Percentiles rank a stretch among this genome's conserved stretches.
Conservation (phyloP, 1,140 invertebrate genomes). For the Camponotus vicinus region DNA sequence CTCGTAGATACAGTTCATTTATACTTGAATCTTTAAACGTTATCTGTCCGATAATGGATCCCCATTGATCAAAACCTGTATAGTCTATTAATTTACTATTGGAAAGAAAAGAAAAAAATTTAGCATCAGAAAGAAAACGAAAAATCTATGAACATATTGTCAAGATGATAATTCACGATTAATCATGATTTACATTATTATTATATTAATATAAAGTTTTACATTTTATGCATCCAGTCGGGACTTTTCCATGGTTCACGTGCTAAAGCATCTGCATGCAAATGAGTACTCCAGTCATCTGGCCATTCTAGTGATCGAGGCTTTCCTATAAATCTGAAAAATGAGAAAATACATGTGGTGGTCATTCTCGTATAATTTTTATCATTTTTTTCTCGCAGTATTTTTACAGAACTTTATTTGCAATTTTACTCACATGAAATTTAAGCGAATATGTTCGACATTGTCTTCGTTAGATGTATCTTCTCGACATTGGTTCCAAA, state of each 20-base stretch:
- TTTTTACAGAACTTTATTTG: conserved; percentile 7
- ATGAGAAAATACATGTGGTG: neutral
- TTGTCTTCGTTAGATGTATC: conserved; percentile 75
- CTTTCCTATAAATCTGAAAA: conserved; percentile 87
- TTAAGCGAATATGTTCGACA: conserved; percentile 84
- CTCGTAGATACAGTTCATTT: conserved; percentile 84
- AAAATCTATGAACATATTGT: neutral
- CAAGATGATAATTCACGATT: neutral
- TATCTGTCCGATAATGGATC: conserved; percentile 84
- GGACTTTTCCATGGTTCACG: conserved; percentile 86
- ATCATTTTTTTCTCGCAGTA: neutral
- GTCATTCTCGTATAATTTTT: neutral
- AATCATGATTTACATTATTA: neutral
- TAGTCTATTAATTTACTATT: conserved; percentile 73
- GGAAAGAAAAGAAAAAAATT: neutral
- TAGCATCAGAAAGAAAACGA: neutral
- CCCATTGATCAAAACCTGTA: conserved; percentile 86
- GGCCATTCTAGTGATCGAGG: conserved; percentile 85
- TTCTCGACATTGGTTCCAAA: conserved; percentile 81
- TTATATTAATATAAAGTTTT: conserved; percentile 17
- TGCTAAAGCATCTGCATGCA: conserved; percentile 87
- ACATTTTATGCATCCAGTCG: conserved; percentile 82
- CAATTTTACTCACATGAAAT: conserved; percentile 82
- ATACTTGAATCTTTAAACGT: conserved; percentile 77
- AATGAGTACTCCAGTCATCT: conserved; percentile 84